Evolutionary conservation across 2,888 invertebrate species (phyloP), one percentile per base, ranked within the genome.

Genomic region (Malthinus flaveolus): DNA sequence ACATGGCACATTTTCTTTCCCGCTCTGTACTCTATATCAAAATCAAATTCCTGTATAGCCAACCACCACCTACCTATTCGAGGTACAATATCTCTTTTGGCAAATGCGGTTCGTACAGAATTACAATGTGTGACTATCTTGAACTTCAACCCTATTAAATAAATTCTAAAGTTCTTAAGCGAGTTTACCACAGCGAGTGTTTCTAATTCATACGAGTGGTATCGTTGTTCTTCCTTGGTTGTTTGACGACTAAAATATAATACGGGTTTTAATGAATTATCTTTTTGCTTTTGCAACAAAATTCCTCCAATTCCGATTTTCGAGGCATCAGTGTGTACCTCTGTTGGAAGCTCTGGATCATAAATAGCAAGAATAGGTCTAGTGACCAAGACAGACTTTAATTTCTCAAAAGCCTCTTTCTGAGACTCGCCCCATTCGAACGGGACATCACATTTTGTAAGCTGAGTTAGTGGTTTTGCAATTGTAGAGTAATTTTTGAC

Each of bases 51-150:
- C 53, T 70, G 71, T 1, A 68, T 57, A 12, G 12, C 33, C 6
- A 73, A 33, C 67, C 72, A 73, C 73, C 75, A 73, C 31, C 72
- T 55, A 5, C 65, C 71, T 8, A 73, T 66, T 50, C 71, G 45
- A 1, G 73, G 71, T n/a, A 64, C 53, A 8, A 68, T 33, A 36
- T 69, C 69, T 31, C 56, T 39, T 59, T 71, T 68, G 9, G 55
- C 49, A 7, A 59, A 12, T 9, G 70, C 56, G 4, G 58, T 62
- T 32, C 66, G 23, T 7, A 71, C 6, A 3, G 66, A 65, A 51
- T 58, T 67, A 48, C 69, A 70, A 49, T 70, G 66, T 1, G 66
- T 69, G 1, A 72, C 56, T 5, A 72, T 66, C 51, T 63, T 69
- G 58, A 74, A 71, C 13, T 50, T 48, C 2, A 63, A 59, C 1